A percentile compares a stretch with the other conserved stretches of the same genome.
Conservation (phyloP, 2,797 vertebrate species). For the Echiichthys vipera region DNA sequence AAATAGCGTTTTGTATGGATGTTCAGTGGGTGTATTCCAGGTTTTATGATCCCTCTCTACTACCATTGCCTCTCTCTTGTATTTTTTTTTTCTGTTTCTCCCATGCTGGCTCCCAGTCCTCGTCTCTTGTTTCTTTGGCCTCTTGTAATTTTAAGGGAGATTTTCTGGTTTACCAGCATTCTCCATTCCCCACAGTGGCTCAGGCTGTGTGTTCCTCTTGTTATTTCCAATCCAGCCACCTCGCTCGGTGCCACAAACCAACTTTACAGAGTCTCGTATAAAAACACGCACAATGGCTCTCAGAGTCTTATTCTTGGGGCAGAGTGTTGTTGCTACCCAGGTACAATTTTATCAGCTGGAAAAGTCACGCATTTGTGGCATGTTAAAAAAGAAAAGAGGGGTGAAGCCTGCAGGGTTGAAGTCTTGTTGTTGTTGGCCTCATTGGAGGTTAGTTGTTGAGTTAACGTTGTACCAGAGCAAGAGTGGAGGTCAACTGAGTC, state of each 20-base stretch:
- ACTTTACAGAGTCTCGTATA: constrained; percentile 71
- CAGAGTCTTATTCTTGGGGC: constrained; percentile 21
- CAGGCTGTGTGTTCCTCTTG: constrained; percentile 50
- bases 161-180: constrained; percentile 67
- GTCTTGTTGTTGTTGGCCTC: constrained; percentile 7
- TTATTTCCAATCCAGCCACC: constrained; percentile 62
- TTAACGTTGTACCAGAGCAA: background rate
- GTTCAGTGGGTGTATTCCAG: constrained; percentile 10
- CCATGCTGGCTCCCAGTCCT: background rate
- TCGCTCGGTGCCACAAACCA: constrained; percentile 47
- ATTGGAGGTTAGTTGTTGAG: background rate
- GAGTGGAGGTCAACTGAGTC: background rate
- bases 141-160: constrained; percentile 58
- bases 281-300: constrained; percentile 54
- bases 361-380: constrained; percentile 15
- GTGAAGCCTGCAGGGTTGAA: background rate
- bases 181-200: constrained; percentile 43
- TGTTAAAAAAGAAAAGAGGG: background rate
- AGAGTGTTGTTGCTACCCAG: constrained; percentile 31
- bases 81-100: constrained; percentile 11
- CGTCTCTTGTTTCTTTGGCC: constrained; percentile 35
- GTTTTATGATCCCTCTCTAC: constrained; percentile 22
- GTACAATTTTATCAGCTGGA: constrained; percentile 45
- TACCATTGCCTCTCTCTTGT: background rate
- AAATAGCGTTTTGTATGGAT: constrained; percentile 32